Base-by-base conservation (phyloP, 2,797 vertebrate species). In the Pseudotriccus pelzelni region DNA sequence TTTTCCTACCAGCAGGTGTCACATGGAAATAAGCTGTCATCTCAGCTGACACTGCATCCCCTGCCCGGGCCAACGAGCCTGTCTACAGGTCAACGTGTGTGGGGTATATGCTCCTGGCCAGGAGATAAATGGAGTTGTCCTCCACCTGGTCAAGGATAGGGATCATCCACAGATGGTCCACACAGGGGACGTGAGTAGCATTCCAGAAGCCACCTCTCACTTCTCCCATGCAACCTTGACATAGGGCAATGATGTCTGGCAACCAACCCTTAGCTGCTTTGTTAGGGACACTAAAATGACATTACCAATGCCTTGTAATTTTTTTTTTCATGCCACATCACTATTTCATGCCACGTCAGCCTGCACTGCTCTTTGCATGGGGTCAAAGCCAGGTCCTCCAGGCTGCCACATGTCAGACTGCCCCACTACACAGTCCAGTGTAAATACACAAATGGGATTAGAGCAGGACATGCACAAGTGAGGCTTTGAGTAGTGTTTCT, bases 1-100 rank as follows among this genome's bases (percentile, higher is more conserved):
- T 55, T 27, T 22, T 44, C 64, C 4, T 10, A 78, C 95, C 90
- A 93, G 93, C 87, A 96, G 96, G 56, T 91, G 95, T 95, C 95
- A 84, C 2, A 69, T 24, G 66, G 87, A 93, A 93, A 68, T 92
- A 52, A 90, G 44, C 2, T 43, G 78, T 70, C 8, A 3, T 41
- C 55, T n/a, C 73, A 50, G 56, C 39, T 39, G 80, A 25, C 27
- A 4, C 18, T 1, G 9, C 66, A 43, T 50, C 27, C 21, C 16
- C 68, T 23, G 44, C 37, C 32, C 21, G 6, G 27, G 16, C 7
- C n/a, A 44, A 3, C 14, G 10, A 50, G 25, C 28, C 43, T 43
- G 64, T 39, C 25, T 60, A 11, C 14, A 7, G 3, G 5, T 58
- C 34, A 25, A 43, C 24, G 37, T 36, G 34, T 4, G 37, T 20